phyloP scores from a whole-genome alignment of 2,888 invertebrate species.

The Pollenia griseotomentosa region DNA sequence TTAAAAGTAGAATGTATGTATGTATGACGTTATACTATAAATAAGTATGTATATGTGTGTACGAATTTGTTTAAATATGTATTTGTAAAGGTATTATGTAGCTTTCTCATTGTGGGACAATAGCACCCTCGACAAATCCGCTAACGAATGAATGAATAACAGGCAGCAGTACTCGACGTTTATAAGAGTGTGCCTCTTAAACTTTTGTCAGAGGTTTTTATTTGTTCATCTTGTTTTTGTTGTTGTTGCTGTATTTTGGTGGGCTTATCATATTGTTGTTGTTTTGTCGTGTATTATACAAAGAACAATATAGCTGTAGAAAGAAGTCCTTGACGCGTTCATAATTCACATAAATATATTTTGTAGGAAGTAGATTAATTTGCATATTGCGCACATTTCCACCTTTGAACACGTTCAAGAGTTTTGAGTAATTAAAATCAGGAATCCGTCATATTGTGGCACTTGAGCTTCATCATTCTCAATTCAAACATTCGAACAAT shows the following conservation, averaged over 20 bases:
- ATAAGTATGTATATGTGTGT: not conserved
- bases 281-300: constrained; percentile 49
- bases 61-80: constrained; percentile 18
- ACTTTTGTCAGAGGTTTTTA: constrained; percentile 66
- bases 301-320: constrained; percentile 68
- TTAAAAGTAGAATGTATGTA: constrained; percentile 50
- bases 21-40: not conserved
- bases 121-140: constrained; percentile 71
- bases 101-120: constrained; percentile 71
- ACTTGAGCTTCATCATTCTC: constrained; percentile 68
- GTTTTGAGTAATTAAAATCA: constrained; percentile 75
- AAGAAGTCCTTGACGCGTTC: constrained; percentile 80
- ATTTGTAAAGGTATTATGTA: constrained; percentile 67
- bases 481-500: constrained; percentile 35
- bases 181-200: constrained; percentile 66
- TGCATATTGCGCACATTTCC: constrained; percentile 77
- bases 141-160: constrained; percentile 66
- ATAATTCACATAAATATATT: constrained; percentile 80
- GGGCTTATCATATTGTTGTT: constrained; percentile 47
- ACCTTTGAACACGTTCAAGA: constrained; percentile 74
- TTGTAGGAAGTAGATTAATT: constrained; percentile 82
- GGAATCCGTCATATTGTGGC: constrained; percentile 74
- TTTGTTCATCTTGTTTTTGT: constrained; percentile 46
- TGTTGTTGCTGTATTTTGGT: constrained; percentile 32
- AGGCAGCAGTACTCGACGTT: constrained; percentile 60